These are phyloP conservation scores for Eriosoma lanigerum DNA, from an alignment of 1,140 invertebrate species.

Conservation along the genomic window DNA sequence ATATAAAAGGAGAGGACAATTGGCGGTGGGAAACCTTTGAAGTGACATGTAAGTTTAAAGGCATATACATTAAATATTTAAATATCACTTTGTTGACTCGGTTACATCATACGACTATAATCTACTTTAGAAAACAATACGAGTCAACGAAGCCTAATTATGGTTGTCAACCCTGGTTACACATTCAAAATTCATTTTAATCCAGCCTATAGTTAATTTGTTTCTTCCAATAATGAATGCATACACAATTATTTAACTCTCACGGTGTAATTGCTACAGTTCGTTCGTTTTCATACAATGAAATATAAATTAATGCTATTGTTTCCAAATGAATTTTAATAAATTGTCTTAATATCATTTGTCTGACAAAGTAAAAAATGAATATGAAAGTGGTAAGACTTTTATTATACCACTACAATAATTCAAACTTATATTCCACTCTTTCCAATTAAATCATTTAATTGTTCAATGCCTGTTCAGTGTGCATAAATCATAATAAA, in stretches of 20 bases:
- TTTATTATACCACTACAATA: too few species aligned
- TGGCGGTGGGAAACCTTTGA: not conserved
- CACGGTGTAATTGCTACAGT: not conserved
- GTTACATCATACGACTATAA: not conserved
- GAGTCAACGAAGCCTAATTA: not conserved
- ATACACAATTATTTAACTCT: not conserved
- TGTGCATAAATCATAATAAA: too few species aligned
- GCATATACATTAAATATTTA: not conserved
- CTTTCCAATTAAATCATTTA: too few species aligned
- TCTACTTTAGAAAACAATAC: not conserved
- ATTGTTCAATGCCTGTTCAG: too few species aligned
- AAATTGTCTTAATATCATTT: too few species aligned
- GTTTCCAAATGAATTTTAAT: too few species aligned
- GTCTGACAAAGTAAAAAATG: too few species aligned
- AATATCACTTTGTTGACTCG: not conserved
- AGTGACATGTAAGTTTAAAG: not conserved
- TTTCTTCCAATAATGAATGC: not conserved
- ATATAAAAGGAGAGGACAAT: not conserved
- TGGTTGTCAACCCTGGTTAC: not conserved
- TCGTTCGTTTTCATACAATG: not conserved
- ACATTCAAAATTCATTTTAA: not conserved
- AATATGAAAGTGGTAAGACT: too few species aligned
- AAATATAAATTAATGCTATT: too few species aligned
- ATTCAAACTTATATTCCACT: too few species aligned
- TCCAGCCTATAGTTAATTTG: not conserved